Conservation (phyloP, 2,797 vertebrate genomes). For the Mus caroli region DNA sequence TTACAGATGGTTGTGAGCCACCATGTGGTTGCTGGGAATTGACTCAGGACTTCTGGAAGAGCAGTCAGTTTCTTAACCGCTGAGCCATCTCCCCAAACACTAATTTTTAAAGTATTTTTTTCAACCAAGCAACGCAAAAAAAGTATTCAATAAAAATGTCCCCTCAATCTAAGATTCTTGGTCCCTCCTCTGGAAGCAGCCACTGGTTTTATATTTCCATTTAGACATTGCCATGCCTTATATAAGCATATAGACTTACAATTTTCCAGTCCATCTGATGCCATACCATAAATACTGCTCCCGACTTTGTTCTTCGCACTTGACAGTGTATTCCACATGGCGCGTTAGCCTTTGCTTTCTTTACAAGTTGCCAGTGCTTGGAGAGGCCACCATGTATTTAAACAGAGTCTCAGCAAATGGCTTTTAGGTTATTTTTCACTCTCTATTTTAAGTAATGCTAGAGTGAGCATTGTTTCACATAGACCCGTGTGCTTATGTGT, state of each 20-base stretch:
- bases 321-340: background rate
- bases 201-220: background rate
- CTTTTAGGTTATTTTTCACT: background rate
- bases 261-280: background rate
- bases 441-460: conserved; percentile 5
- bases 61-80: too few species aligned
- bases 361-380: background rate
- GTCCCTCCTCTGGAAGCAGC: background rate
- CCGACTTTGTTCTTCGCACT: background rate
- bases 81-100: background rate
- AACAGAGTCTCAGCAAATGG: background rate
- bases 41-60: too few species aligned
- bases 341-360: background rate
- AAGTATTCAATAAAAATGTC: background rate
- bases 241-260: background rate
- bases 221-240: background rate
- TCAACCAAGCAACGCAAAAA: background rate
- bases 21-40: too few species aligned
- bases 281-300: too few species aligned
- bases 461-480: background rate
- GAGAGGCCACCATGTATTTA: background rate
- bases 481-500: background rate
- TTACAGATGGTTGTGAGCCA: too few species aligned
- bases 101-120: background rate
- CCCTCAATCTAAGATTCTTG: background rate